A percentile compares a stretch with the other conserved stretches of the same genome.
phyloP scores from a whole-genome alignment of 2,797 vertebrate genomes.

The Gadopsis marmoratus region DNA sequence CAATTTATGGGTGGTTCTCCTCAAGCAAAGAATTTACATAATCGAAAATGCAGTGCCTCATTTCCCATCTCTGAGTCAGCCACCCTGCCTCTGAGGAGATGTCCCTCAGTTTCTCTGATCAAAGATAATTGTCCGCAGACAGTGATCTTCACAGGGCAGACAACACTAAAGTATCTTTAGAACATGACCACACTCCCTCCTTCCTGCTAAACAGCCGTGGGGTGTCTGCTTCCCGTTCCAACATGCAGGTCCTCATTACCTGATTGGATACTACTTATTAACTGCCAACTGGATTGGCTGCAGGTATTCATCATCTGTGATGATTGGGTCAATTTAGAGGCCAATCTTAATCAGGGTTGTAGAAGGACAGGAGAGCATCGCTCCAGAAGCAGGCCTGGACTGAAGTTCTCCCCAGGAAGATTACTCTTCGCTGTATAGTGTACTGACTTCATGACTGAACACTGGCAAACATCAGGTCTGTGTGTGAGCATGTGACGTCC shows the following conservation, averaged over 20 bases:
- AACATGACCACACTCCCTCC: conserved; percentile 58
- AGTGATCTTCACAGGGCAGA: conserved; percentile 57
- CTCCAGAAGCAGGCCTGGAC: conserved; percentile 57
- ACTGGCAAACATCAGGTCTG: conserved; percentile 51
- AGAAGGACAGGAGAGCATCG: conserved; percentile 59
- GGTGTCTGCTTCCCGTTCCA: conserved; percentile 78
- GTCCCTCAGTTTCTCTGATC: conserved; percentile 66
- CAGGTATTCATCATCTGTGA: conserved; percentile 78
- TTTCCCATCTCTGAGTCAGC: conserved; percentile 71
- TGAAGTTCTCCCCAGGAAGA: conserved; percentile 33
- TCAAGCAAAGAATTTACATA: conserved; percentile 55
- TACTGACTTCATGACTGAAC: conserved; percentile 68
- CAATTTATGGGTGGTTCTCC: conserved; percentile 69
- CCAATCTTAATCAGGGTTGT: conserved; percentile 75
- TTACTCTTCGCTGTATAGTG: conserved; percentile 26
- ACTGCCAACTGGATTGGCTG: conserved; percentile 80
- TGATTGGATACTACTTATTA: conserved; percentile 80
- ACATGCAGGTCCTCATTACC: conserved; percentile 77
- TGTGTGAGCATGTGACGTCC: conserved; percentile 12
- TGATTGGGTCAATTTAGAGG: conserved; percentile 72
- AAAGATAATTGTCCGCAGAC: conserved; percentile 71
- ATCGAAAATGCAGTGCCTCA: conserved; percentile 63
- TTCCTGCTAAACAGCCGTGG: conserved; percentile 60
- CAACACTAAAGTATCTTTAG: conserved; percentile 54
- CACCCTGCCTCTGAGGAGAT: conserved; percentile 60